Base-by-base conservation (phyloP, 1,140 invertebrate species). In the Drosophila sulfurigaster region DNA sequence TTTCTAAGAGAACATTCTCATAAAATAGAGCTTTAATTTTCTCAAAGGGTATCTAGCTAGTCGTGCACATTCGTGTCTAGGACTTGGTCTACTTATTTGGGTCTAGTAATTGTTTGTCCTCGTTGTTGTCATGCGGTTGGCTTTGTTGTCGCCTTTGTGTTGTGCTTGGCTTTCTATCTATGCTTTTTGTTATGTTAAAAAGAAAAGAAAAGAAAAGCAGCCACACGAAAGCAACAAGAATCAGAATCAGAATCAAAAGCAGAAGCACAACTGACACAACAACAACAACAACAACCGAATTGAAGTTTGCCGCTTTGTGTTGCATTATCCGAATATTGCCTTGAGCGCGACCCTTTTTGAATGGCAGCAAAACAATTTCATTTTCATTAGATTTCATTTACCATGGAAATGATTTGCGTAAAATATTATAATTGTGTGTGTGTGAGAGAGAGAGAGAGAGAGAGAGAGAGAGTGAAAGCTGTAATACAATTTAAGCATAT, bases 31-130 rank as follows among this genome's bases (percentile, higher is more conserved):
- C 16, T 16, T 16, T 16, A 16, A 16, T 16, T 51, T 25, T 28
- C 13, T 6, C n/a, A 60, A 13, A 48, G 43, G 43, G 58, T 46
- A 46, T 60, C 13, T 15, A 1, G 4, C 11, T 13, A 52, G 11
- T 52, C 13, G 11, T 11, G 16, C 1, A 3, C 20, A 6, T 54
- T 54, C 35, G 6, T 10, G 35, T 38, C 20, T 25, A 25, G 8
- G 35, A 3, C 35, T 54, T 20, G 0, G 51, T 49, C 15, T 45
- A 60, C 56, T 71, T 73, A 66, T 80, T 80, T 48, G 51, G 68
- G 62, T 67, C 66, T 63, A 25, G 79, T 73, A 82, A 82, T 86
- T 88, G 75, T 88, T 88, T 82, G 75, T 69, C 35, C 69, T 65
- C 48, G 13, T 77, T 48, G 66, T 75, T 78, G 66, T 57, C 58